Conservation (phyloP, 1,140 invertebrate species). For the Megalonaias nervosa region DNA sequence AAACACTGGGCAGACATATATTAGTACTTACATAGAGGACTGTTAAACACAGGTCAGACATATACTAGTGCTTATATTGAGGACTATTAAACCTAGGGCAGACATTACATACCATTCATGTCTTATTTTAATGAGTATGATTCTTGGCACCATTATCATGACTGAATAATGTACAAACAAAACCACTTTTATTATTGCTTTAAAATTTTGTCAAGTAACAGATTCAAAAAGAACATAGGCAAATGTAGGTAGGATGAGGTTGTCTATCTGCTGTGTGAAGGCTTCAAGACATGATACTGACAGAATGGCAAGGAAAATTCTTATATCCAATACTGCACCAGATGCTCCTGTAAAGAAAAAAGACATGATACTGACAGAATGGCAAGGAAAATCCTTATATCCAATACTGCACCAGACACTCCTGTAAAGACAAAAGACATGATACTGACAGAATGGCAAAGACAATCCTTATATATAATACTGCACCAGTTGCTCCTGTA, state of each 20-base stretch:
- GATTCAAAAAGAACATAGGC: constrained; percentile 42
- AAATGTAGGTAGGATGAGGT: constrained; percentile 71
- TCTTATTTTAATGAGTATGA: too few relatives aligned
- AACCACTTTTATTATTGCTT: too few relatives aligned
- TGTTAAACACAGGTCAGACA: too few relatives aligned
- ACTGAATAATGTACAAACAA: too few relatives aligned
- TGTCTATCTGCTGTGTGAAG: constrained; percentile 72
- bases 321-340: constrained; percentile 10
- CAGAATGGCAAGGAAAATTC: constrained; percentile 31
- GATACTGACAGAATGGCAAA: constrained; percentile 46
- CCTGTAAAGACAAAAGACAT: constrained; percentile 9
- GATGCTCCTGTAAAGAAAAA: constrained; percentile 18
- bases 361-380: constrained; percentile 46
- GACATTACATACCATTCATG: too few relatives aligned
- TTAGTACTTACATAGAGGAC: too few relatives aligned
- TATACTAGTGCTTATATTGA: too few relatives aligned
- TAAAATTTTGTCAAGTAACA: neutral
- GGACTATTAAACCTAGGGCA: too few relatives aligned
- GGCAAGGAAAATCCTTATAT: constrained; percentile 16
- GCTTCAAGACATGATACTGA: constrained; percentile 69
- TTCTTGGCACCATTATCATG: too few relatives aligned
- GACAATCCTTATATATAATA: constrained; percentile 11
- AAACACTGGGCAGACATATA: too few relatives aligned
- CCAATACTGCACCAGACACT: constrained; percentile 1
- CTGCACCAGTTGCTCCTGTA: constrained; percentile 16